Evolutionary conservation across 2,113 vertebrate species (phyloP), one percentile per base, ranked within the genome.

Genomic region (Ramphastos sulfuratus): DNA sequence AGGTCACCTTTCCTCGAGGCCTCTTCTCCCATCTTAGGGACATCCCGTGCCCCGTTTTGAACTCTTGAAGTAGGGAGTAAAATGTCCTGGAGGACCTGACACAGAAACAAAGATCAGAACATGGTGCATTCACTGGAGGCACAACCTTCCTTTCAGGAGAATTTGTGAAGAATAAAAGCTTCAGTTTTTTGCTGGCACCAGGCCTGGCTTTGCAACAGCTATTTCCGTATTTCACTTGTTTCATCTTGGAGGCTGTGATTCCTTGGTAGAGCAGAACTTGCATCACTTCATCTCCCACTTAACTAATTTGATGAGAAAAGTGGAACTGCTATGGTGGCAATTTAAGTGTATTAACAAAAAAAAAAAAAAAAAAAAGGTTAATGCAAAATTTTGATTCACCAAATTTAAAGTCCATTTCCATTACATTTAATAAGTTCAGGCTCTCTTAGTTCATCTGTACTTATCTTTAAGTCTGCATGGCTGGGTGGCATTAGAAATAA

Each of bases 381-480:
- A 91, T 94, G 73, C 58, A 90, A 94, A 96, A 91, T 92, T 94
- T 95, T 95, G 91, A 91, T 91, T 94, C n/a, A 28, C 82, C 82
- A 95, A 95, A 96, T 96, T 94, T 94, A 88, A 94, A 83, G 92
- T 93, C 95, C 87, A 94, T 96, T 95, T 94, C 87, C 87, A 81
- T 94, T 92, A 82, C 89, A 92, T 88, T 92, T 91, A 96, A 95
- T 95, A 95, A 85, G 76, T 95, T 94, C 94, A 96, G 87, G 65
- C 91, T 86, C 91, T 88, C 93, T 94, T 71, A 91, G 82, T 90
- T 96, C 96, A 94, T 96, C 85, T 92, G 65, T 87, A 92, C 87
- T 96, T 94, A 96, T 95, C 90, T 93, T 95, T 94, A 91, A 94
- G 87, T 96, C 90, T 95, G 93, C 93, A 96, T 94, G 94, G 76